A percentile compares a stretch with the other conserved stretches of the same genome.
Evolutionary conservation across 35 echinoderm and acorn worm genomes (phyloP).

Genomic region (Anneissia japonica): DNA sequence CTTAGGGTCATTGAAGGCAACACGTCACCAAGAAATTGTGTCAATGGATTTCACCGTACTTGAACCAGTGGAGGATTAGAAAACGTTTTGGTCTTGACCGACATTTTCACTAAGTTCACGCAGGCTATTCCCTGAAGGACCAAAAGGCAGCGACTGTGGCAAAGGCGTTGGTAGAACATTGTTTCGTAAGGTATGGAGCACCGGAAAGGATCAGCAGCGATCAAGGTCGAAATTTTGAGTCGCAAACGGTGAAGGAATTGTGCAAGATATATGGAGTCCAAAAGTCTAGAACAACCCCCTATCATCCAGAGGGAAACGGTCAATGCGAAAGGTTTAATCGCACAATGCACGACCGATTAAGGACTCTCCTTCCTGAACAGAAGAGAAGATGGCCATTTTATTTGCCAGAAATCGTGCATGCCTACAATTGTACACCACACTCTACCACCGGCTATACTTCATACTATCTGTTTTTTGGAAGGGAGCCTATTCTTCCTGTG

Average conservation of each 20-base stretch:
- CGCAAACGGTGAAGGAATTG: background rate
- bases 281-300: slow-evolving; percentile 1
- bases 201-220: background rate
- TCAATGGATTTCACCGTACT: no score
- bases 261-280: background rate
- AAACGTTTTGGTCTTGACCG: slow-evolving; percentile 40
- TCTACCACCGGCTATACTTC: slow-evolving; percentile 60
- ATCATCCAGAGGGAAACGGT: slow-evolving; percentile 15
- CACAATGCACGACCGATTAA: background rate
- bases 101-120: slow-evolving; percentile 42
- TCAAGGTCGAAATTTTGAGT: background rate
- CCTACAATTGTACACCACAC: slow-evolving; percentile 60
- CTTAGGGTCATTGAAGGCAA: slow-evolving; percentile 29
- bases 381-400: slow-evolving; percentile 49
- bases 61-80: background rate
- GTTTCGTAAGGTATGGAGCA: background rate
- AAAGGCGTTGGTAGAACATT: background rate
- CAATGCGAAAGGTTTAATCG: slow-evolving; percentile 17
- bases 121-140: background rate
- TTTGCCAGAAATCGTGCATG: slow-evolving; percentile 56
- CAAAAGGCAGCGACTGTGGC: slow-evolving; percentile 5
- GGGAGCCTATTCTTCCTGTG: slow-evolving; percentile 51
- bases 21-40: slow-evolving; percentile 29
- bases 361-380: slow-evolving; percentile 10
- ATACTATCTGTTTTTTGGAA: slow-evolving; percentile 83